Evolutionary conservation across 2,888 invertebrate species (phyloP), one percentile per base, ranked within the genome.

Genomic region (Syritta pipiens): DNA sequence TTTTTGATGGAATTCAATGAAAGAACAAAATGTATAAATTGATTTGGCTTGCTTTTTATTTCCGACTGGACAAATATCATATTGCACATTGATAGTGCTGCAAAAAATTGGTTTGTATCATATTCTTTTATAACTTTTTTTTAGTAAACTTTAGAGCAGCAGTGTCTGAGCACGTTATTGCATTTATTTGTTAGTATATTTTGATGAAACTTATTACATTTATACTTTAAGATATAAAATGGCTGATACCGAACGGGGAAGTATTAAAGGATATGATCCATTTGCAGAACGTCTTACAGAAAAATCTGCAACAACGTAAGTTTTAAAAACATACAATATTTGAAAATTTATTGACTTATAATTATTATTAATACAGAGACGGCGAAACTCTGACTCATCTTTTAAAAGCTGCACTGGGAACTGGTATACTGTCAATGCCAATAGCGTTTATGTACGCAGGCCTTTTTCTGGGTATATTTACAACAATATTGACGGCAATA

Each of bases 361-460:
- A 14, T 37, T 12, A 14, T 17, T 28, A 24, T 60, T 40, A n/a
- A 84, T 6, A 28, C 59, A 97, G 97, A 81, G 95, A 97, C 89
- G 92, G 93, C 89, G 96, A 96, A 87, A 97, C 97, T 0, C 90
- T 98, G 83, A 96, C 97, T 83, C 97, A 98, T 91, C 91, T 99
- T 82, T 90, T 98, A 84, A 99, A 98, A 89, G 98, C 97, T 4
- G 97, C 97, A 28, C 92, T 99, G 67, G 99, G 99, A 20, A 98
- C 98, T 5, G 99, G 99, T 44, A 97, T 99, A 85, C 91, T 99
- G 82, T 92, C 98, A 1, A 96, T 99, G 95, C 98, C 98, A 0
- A 91, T 93, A 67, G 98, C 98, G 7, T 96, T 98, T 87, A 94
- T 93, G 88, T 92, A 94, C 86, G 93, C 97, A 4, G 99, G 99